Evolutionary conservation across 2,888 invertebrate genomes (phyloP), one percentile per base, ranked within the genome.

Genomic region (Drosophila kuntzei): DNA sequence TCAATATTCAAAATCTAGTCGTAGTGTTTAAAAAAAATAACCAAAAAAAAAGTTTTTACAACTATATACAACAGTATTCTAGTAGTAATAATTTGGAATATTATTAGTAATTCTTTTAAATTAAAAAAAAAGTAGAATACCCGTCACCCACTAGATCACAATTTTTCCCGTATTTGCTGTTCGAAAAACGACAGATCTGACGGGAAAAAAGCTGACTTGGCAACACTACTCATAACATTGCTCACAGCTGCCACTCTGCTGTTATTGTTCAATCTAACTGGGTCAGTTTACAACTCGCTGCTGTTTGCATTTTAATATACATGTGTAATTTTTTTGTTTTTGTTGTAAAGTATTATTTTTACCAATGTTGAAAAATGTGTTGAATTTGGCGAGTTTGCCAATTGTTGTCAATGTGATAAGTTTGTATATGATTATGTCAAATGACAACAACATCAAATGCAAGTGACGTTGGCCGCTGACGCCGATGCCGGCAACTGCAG

Each of bases 251-350:
- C 63, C 75, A 76, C 68, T 76, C 76, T 76, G 76, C 73, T 76
- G 77, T 76, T 76, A 72, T 76, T 76, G 64, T 76, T 72, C 77
- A 69, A 72, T 76, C 72, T 68, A 76, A 72, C 41, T 76, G 64
- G 76, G 76, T 76, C 76, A 76, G 76, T 76, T 76, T 62, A 27
- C 57, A 60, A 68, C 46, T 61, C 57, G 75, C 72, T 72, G 76
- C 61, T 54, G 58, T 61, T 64, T 61, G 50, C 14, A 27, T 43
- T 50, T 39, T 51, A 11, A 39, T 29, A 61, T 53, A 66, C 36
- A 62, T 50, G 32, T 44, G 32, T 49, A 20, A 32, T 16, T 34
- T 43, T 51, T 50, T 51, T 55, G 14, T 27, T 16, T 34, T 43
- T 51, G 46, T 51, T 55, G 14, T 27, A 20, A 32, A 37, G 14